Evolutionary conservation across 1,140 invertebrate species (phyloP).

Genomic region (Drepana arcuata): DNA sequence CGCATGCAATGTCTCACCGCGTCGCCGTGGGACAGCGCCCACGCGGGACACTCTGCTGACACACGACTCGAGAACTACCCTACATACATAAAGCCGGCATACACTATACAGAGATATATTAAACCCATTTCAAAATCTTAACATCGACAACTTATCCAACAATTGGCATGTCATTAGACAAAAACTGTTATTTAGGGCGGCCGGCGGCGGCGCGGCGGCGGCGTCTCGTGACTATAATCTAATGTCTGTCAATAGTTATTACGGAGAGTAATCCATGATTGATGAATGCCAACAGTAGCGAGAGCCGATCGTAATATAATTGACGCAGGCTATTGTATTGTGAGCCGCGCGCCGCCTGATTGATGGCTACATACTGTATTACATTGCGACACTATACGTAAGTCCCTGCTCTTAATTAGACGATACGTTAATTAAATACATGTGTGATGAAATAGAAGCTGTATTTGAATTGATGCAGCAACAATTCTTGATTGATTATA

Average conservation of each 20-base stretch:
- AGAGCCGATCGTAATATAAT: constrained; percentile 28
- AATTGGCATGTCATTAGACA: constrained; percentile 14
- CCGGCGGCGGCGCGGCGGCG: no score
- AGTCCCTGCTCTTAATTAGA: constrained; percentile 43
- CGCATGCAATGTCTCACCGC: constrained; percentile 21
- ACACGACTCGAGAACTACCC: background rate
- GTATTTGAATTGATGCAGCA: constrained; percentile 10
- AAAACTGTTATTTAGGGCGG: constrained; percentile 21
- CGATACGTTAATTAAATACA: constrained; percentile 38
- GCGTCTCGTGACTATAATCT: constrained; percentile 33
- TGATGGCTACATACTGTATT: constrained; percentile 29
- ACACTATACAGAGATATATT: background rate
- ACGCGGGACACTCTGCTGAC: constrained; percentile 11
- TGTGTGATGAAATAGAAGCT: constrained; percentile 13
- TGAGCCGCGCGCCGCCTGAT: constrained; percentile 28
- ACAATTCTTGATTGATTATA: constrained; percentile 17
- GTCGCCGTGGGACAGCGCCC: constrained; percentile 26
- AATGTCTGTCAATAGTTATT: constrained; percentile 62
- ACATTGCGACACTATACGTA: constrained; percentile 33
- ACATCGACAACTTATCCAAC: background rate
- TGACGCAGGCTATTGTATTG: constrained; percentile 37
- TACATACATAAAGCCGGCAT: background rate
- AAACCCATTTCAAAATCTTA: background rate
- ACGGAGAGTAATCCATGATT: constrained; percentile 51
- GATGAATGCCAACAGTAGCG: constrained; percentile 54